Conservation (phyloP, 2,888 invertebrate genomes). For the Aethes cnicana region DNA sequence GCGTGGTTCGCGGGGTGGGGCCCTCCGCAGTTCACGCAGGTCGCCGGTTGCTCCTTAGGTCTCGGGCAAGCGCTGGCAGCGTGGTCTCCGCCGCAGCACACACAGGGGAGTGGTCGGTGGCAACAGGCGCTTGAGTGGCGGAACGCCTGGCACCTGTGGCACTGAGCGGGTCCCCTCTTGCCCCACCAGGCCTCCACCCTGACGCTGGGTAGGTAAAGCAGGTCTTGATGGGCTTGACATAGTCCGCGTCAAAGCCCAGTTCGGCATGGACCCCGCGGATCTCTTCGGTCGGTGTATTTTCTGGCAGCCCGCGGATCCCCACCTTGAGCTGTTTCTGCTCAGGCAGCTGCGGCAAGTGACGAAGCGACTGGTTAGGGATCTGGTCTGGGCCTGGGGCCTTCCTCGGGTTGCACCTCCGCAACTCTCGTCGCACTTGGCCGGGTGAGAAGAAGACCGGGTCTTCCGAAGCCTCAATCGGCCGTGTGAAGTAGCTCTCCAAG, state of each 20-base stretch:
- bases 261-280: no score
- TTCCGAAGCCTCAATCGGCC: neutral
- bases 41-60: slow-evolving; percentile 19
- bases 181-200: neutral
- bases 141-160: neutral
- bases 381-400: no score
- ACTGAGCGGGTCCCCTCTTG: neutral
- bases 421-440: no score
- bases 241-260: neutral
- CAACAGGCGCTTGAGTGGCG: neutral
- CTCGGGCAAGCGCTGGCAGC: slow-evolving; percentile 36
- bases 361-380: no score
- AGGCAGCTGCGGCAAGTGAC: slow-evolving; percentile 28
- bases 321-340: slow-evolving; percentile 32
- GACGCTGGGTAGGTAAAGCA: no score
- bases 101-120: slow-evolving; percentile 34
- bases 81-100: slow-evolving; percentile 28
- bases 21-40: no score
- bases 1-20: no score
- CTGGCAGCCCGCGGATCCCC: slow-evolving; percentile 34
- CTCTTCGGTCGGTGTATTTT: no score
- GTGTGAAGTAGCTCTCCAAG: neutral
- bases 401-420: no score
- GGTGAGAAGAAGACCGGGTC: slow-evolving; percentile 35
- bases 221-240: neutral